Evolutionary conservation across 2,888 invertebrate genomes (phyloP).

Genomic region (Syrphus vitripennis): DNA sequence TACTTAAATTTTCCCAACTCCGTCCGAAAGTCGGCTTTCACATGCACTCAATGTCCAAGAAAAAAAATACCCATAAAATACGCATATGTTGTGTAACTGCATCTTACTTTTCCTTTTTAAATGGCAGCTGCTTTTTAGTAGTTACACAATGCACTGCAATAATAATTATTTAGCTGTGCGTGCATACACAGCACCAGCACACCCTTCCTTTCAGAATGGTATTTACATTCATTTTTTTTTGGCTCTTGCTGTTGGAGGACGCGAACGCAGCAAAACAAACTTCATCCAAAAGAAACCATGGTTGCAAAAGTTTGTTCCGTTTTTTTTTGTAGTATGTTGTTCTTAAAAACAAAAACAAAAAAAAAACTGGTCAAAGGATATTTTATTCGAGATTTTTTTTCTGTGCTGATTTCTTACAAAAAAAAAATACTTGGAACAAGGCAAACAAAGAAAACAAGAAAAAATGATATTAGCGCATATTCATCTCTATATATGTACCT

Average conservation of each 20-base stretch:
- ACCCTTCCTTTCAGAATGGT: not conserved
- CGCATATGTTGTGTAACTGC: not conserved
- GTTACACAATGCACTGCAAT: conserved; percentile 55
- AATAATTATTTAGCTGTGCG: conserved; percentile 7
- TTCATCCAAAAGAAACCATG: conserved; percentile 4
- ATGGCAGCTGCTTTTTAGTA: conserved; percentile 52
- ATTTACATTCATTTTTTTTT: not conserved
- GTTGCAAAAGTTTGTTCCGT: not conserved
- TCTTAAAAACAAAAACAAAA: too few relatives aligned
- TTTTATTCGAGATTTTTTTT: conserved; percentile 33
- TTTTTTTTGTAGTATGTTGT: conserved; percentile 9
- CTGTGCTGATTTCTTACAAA: conserved; percentile 1
- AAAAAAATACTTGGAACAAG: not conserved
- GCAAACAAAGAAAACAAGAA: not conserved
- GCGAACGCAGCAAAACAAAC: not conserved
- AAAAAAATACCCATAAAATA: not conserved
- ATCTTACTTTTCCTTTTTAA: not conserved
- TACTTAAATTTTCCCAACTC: too few relatives aligned
- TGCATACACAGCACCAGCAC: conserved; percentile 30
- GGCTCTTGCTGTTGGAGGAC: not conserved
- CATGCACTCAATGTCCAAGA: not conserved
- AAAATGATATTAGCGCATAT: conserved; percentile 28
- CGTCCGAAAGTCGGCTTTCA: too few relatives aligned
- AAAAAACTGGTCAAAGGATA: conserved; percentile 53
- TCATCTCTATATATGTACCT: too few relatives aligned